Percentiles rank a stretch among this genome's conserved stretches.
Conservation (phyloP, 2,888 invertebrate species). For the Chamaedrilus cognettii region DNA sequence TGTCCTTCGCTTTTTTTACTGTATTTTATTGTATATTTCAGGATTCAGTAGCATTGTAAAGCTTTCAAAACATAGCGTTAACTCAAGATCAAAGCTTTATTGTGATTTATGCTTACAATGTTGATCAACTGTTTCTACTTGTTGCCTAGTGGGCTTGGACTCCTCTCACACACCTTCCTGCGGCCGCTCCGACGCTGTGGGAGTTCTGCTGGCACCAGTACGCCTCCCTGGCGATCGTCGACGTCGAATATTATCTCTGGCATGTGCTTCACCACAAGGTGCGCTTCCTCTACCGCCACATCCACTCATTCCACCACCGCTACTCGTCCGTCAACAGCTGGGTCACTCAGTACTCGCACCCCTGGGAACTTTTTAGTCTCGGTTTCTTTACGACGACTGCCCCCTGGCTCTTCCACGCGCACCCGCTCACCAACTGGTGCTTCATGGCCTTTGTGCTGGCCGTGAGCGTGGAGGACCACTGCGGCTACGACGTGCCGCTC, state of each 20-base stretch:
- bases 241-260: slow-evolving; percentile 61
- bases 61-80: too few species aligned
- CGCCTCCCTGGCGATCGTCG: slow-evolving; percentile 58
- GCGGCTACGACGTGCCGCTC: slow-evolving; percentile 61
- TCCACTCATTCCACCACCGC: slow-evolving; percentile 61
- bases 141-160: slow-evolving; percentile 55
- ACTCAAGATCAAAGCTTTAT: too few species aligned
- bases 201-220: slow-evolving; percentile 57
- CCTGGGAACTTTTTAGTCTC: slow-evolving; percentile 61
- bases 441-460: slow-evolving; percentile 59
- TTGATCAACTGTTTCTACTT: neutral
- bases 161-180: slow-evolving; percentile 56
- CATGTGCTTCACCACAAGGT: slow-evolving; percentile 59
- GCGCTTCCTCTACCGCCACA: slow-evolving; percentile 60
- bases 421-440: slow-evolving; percentile 60
- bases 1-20: too few species aligned
- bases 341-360: slow-evolving; percentile 62
- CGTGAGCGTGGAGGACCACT: slow-evolving; percentile 60
- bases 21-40: too few species aligned
- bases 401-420: slow-evolving; percentile 57
- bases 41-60: too few species aligned
- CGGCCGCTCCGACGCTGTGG: slow-evolving; percentile 56
- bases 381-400: slow-evolving; percentile 60
- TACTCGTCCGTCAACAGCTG: slow-evolving; percentile 60
- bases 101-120: too few species aligned